phyloP scores from a whole-genome alignment of 2,888 invertebrate species.

The Dugesia japonica region DNA sequence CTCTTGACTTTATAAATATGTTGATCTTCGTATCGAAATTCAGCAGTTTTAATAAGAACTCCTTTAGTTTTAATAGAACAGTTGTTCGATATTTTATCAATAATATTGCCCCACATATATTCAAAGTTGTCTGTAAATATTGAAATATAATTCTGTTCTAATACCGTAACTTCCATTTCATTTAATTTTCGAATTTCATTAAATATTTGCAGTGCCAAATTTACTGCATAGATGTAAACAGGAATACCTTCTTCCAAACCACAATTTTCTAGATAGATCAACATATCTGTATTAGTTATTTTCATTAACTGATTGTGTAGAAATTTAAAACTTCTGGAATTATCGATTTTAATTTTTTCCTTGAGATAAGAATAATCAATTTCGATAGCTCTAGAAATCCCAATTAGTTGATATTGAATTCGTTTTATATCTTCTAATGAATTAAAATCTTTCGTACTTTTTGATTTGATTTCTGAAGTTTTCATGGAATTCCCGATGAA shows the following conservation, averaged over 20 bases:
- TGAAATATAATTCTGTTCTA: neutral
- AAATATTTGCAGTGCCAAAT: neutral
- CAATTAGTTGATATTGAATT: neutral
- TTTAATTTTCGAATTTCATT: neutral
- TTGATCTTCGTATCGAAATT: neutral
- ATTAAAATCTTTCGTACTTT: neutral
- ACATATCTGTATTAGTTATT: neutral
- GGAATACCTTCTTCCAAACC: neutral
- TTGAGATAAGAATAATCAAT: neutral
- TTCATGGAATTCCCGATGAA: neutral
- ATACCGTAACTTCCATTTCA: neutral
- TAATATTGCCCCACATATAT: neutral
- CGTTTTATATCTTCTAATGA: neutral
- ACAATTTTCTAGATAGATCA: neutral
- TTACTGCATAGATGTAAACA: neutral
- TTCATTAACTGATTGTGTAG: neutral
- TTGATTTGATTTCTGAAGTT: neutral
- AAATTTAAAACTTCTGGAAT: neutral
- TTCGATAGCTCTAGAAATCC: neutral
- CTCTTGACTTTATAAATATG: neutral
- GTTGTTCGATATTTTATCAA: neutral
- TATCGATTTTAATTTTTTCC: neutral
- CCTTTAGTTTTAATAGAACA: neutral
- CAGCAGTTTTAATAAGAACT: neutral
- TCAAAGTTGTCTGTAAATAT: neutral